phyloP scores from a whole-genome alignment of 2,113 vertebrate genomes.

The Cheilinus undulatus region DNA sequence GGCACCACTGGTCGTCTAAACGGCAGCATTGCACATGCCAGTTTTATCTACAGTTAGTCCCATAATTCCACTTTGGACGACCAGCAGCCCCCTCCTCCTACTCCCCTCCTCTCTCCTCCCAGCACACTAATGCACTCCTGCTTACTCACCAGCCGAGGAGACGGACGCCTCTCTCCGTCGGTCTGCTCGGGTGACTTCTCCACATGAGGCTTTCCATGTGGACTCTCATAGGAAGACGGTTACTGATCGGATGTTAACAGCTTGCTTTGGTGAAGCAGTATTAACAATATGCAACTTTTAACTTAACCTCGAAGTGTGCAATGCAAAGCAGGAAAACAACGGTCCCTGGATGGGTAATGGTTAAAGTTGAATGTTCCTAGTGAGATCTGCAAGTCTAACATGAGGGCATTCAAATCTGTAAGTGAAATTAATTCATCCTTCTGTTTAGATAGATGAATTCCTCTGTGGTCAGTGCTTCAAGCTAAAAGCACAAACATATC shows the following conservation, averaged over 20 bases:
- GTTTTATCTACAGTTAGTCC: constrained; percentile 39
- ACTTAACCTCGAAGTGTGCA: neutral
- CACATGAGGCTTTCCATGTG: neutral
- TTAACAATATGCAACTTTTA: constrained; percentile 6
- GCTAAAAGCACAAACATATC: constrained; percentile 21
- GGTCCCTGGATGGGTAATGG: neutral
- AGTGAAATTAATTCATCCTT: neutral
- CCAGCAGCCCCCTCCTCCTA: constrained; percentile 8
- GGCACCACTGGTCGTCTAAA: constrained; percentile 80
- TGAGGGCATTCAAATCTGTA: neutral
- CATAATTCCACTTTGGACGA: constrained; percentile 34
- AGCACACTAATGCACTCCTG: constrained; percentile 53
- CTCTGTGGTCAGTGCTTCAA: neutral
- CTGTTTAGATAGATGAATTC: neutral
- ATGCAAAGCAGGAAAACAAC: neutral
- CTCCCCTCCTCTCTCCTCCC: neutral
- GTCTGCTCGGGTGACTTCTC: neutral
- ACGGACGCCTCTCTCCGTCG: neutral
- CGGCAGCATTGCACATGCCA: constrained; percentile 34
- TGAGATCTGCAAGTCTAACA: no score
- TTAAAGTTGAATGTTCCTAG: neutral
- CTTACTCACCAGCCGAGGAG: constrained; percentile 18
- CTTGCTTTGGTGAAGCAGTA: constrained; percentile 17
- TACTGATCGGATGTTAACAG: neutral
- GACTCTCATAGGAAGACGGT: constrained; percentile 11